Conservation (phyloP, 2,888 invertebrate species). For the Acronicta alni region DNA sequence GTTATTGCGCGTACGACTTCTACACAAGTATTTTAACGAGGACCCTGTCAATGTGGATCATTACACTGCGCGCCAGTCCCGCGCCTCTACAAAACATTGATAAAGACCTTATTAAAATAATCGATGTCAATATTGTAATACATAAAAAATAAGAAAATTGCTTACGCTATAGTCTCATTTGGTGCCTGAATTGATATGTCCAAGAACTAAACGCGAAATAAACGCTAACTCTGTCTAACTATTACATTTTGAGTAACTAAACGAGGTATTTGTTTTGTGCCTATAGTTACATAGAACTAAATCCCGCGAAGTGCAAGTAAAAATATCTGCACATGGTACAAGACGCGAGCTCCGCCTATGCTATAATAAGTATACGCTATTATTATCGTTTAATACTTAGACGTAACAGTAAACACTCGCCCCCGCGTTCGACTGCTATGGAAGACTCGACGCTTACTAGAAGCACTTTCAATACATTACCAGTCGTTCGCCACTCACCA, state of each 20-base stretch:
- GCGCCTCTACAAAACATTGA: conserved; percentile 54
- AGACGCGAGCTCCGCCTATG: conserved; percentile 78
- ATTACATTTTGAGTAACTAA: conserved; percentile 83
- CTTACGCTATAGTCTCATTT: conserved; percentile 87
- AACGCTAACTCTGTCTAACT: conserved; percentile 84
- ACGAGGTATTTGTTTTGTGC: conserved; percentile 88
- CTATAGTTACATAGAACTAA: conserved; percentile 81
- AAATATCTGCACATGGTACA: conserved; percentile 73
- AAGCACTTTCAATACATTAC: conserved; percentile 85
- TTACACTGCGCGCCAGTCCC: conserved; percentile 35
- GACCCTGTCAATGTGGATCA: conserved; percentile 60
- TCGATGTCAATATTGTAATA: conserved; percentile 58
- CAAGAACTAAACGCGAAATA: conserved; percentile 86
- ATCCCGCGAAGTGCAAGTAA: conserved; percentile 78
- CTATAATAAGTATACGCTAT: conserved; percentile 86
- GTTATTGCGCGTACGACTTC: conserved; percentile 69
- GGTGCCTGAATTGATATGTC: conserved; percentile 89
- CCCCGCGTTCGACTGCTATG: conserved; percentile 87
- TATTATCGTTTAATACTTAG: conserved; percentile 89
- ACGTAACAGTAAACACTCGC: conserved; percentile 82
- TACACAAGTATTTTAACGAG: conserved; percentile 65
- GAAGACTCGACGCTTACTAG: conserved; percentile 88
- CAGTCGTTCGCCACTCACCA: conserved; percentile 85
- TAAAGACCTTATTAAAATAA: conserved; percentile 64
- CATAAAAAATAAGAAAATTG: conserved; percentile 76